Percentiles rank a stretch among this genome's conserved stretches.
Evolutionary conservation across 2,888 invertebrate species (phyloP).

Genomic region (Hypomecis punctinalis): DNA sequence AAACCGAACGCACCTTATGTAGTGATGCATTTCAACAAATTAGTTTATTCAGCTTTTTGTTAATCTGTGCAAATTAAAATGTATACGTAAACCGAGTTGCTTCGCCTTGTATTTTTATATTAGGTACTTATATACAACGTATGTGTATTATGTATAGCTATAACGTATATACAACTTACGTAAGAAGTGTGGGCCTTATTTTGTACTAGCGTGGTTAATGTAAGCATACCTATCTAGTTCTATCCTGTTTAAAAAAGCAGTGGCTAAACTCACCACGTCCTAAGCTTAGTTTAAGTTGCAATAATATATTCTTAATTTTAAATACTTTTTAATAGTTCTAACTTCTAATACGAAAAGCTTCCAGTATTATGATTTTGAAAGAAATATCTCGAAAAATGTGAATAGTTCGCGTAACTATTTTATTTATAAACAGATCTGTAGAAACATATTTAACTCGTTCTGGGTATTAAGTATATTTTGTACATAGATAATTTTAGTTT

Average conservation of each 20-base stretch:
- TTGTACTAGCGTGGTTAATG: conserved; percentile 38
- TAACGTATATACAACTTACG: conserved; percentile 9
- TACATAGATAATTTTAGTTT: neutral
- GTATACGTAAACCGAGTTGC: neutral
- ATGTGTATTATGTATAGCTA: conserved; percentile 10
- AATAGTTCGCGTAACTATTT: neutral
- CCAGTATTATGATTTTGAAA: conserved; percentile 10
- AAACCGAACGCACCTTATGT: too few relatives aligned
- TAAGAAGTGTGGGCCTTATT: conserved; percentile 57
- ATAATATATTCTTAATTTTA: conserved; percentile 32
- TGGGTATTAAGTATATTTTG: neutral
- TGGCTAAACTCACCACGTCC: conserved; percentile 83
- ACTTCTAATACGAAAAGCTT: conserved; percentile 9
- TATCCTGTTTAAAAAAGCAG: conserved; percentile 44
- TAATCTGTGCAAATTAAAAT: neutral
- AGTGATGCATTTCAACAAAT: too few relatives aligned
- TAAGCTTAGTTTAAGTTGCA: conserved; percentile 44
- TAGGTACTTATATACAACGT: conserved; percentile 9
- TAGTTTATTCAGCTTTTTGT: too few relatives aligned
- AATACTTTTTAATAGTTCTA: conserved; percentile 18
- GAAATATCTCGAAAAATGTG: neutral
- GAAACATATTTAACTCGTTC: neutral
- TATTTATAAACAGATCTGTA: neutral
- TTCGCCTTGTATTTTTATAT: neutral
- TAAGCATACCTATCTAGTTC: conserved; percentile 27